phyloP scores from a whole-genome alignment of 2,888 invertebrate genomes.

The Theodoxus fluviatilis region DNA sequence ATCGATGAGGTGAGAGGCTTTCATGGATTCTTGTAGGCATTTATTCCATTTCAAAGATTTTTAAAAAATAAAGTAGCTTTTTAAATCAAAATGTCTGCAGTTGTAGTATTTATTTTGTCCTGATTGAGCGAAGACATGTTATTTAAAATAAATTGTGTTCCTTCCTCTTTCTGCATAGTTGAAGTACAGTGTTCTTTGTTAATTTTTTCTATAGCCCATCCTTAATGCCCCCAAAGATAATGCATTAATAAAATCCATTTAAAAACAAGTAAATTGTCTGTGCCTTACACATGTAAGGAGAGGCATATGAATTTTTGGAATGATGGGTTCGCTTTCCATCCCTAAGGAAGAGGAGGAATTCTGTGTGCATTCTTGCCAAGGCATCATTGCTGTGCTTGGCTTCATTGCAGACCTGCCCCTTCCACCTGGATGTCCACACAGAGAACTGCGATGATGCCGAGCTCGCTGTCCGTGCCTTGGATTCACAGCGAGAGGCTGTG shows the following conservation, averaged over 20 bases:
- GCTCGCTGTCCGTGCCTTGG: conserved; percentile 48
- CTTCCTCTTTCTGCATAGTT: too few relatives aligned
- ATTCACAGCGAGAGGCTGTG: conserved; percentile 39
- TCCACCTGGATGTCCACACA: conserved; percentile 52
- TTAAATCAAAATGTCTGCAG: neutral
- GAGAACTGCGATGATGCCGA: conserved; percentile 46
- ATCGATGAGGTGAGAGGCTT: conserved; percentile 58
- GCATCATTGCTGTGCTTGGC: conserved; percentile 13
- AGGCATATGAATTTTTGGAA: too few relatives aligned
- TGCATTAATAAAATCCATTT: too few relatives aligned
- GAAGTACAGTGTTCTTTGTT: too few relatives aligned
- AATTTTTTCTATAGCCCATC: too few relatives aligned
- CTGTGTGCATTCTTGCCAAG: neutral
- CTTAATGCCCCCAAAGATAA: too few relatives aligned
- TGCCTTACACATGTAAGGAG: too few relatives aligned
- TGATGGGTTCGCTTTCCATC: neutral
- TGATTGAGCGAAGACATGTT: too few relatives aligned
- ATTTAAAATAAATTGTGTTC: too few relatives aligned
- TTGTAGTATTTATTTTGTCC: too few relatives aligned
- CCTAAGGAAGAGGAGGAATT: neutral
- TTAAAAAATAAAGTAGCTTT: too few relatives aligned
- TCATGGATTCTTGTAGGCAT: neutral
- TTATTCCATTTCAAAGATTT: neutral
- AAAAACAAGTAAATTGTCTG: too few relatives aligned
- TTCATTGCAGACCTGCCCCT: conserved; percentile 59